phyloP scores from a whole-genome alignment of 2,797 vertebrate genomes.

The Coranthus polyacanthus region DNA sequence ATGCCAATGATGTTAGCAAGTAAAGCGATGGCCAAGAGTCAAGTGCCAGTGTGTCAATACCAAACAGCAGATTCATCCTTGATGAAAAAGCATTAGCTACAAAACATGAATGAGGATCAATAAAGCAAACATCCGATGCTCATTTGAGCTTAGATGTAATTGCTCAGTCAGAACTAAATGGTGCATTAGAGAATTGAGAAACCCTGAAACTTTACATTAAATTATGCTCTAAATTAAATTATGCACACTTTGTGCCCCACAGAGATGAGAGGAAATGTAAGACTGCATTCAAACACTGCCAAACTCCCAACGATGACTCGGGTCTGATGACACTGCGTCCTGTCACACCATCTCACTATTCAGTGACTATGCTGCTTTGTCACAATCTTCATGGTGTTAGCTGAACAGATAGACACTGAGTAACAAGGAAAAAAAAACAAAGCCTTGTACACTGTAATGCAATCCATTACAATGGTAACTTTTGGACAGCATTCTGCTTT shows the following conservation, averaged over 20 bases:
- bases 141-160: slow-evolving; percentile 56
- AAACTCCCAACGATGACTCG: slow-evolving; percentile 57
- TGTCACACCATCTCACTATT: slow-evolving; percentile 73
- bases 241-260: slow-evolving; percentile 51
- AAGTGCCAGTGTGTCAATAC: slow-evolving; percentile 51
- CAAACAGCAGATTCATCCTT: slow-evolving; percentile 46
- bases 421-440: slow-evolving; percentile 32
- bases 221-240: slow-evolving; percentile 65
- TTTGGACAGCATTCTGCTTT: neutral
- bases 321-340: slow-evolving; percentile 70
- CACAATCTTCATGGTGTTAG: slow-evolving; percentile 48
- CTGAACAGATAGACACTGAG: slow-evolving; percentile 24
- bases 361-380: slow-evolving; percentile 48
- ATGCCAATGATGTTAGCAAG: slow-evolving; percentile 49
- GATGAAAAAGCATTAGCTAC: slow-evolving; percentile 59
- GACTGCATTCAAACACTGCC: slow-evolving; percentile 71
- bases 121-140: slow-evolving; percentile 70
- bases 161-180: slow-evolving; percentile 64
- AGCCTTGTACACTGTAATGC: neutral
- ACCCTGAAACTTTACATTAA: slow-evolving; percentile 68
- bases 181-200: slow-evolving; percentile 67
- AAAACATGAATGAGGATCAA: slow-evolving; percentile 64
- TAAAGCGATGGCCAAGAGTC: slow-evolving; percentile 36
- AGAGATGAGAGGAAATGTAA: slow-evolving; percentile 40
- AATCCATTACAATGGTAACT: slow-evolving; percentile 12